Conservation (phyloP, 2,797 vertebrate species). For the Esox masquinongy region DNA sequence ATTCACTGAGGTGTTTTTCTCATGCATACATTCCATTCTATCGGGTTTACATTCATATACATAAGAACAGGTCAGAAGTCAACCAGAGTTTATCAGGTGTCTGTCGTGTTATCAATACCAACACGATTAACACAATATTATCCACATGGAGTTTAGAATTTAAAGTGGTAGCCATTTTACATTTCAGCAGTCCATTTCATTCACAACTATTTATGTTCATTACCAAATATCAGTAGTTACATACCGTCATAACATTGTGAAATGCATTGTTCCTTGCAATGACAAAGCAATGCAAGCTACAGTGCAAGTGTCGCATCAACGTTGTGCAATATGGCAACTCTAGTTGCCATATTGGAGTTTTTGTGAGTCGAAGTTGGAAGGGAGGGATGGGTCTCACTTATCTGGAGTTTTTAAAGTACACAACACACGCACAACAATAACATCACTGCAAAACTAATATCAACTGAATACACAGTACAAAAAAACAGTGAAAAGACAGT, state of each 20-base stretch:
- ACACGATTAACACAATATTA: no score
- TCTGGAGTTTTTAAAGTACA: slow-evolving; percentile 16
- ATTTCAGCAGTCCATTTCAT: no score
- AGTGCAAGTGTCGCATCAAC: not conserved
- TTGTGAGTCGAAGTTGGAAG: not conserved
- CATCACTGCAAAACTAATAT: not conserved
- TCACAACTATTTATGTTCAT: no score
- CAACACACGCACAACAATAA: slow-evolving; percentile 36
- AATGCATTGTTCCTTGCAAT: not conserved
- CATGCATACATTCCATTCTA: slow-evolving; percentile 54
- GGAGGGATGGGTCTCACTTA: not conserved
- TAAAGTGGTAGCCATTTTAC: no score
- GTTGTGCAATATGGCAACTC: not conserved
- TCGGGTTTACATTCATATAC: slow-evolving; percentile 39
- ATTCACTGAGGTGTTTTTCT: slow-evolving; percentile 13
- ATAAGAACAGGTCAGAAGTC: slow-evolving; percentile 21
- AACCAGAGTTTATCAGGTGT: no score
- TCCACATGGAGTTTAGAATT: no score
- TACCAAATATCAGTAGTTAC: no score
- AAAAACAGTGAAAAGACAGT: slow-evolving; percentile 12
- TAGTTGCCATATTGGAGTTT: not conserved
- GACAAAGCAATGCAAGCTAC: not conserved
- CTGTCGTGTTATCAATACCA: no score
- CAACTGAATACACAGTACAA: slow-evolving; percentile 36
- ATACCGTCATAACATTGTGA: not conserved